phyloP scores from a whole-genome alignment of 2,113 vertebrate species.

The Sakesphorus luctuosus region DNA sequence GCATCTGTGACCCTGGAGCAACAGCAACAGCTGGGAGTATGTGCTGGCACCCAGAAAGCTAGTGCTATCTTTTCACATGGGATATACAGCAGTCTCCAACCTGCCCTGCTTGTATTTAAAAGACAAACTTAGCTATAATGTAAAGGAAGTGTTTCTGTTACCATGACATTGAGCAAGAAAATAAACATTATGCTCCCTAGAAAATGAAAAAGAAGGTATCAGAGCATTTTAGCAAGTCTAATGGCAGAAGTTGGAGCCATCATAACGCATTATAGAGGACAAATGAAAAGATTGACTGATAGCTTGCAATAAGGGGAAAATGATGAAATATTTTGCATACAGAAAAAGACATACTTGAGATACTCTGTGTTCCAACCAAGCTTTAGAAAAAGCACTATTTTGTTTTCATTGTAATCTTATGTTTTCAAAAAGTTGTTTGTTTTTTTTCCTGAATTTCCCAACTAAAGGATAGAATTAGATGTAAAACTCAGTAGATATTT shows the following conservation, averaged over 20 bases:
- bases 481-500: not conserved
- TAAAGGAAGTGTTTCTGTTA: slow-evolving; percentile 64
- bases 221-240: slow-evolving; percentile 61
- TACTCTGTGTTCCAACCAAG: not conserved
- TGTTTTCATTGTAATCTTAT: not conserved
- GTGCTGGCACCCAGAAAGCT: slow-evolving; percentile 61
- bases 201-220: slow-evolving; percentile 50
- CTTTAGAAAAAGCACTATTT: not conserved
- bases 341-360: not conserved
- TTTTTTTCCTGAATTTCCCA: not conserved
- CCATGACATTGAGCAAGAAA: slow-evolving; percentile 62
- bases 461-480: not conserved
- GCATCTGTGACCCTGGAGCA: slow-evolving; percentile 60
- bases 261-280: not conserved
- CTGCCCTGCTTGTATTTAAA: slow-evolving; percentile 51
- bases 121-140: slow-evolving; percentile 4
- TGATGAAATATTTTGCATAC: not conserved
- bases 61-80: slow-evolving; percentile 50
- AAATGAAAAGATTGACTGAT: slow-evolving; percentile 10
- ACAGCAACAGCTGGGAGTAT: slow-evolving; percentile 55
- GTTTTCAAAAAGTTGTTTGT: not conserved
- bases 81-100: slow-evolving; percentile 35
- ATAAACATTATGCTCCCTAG: slow-evolving; percentile 30
- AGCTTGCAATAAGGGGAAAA: not conserved
- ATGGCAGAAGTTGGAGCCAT: not conserved